Evolutionary conservation across 2,888 invertebrate species (phyloP), one percentile per base, ranked within the genome.

Genomic region (Neoitamus cyanurus): DNA sequence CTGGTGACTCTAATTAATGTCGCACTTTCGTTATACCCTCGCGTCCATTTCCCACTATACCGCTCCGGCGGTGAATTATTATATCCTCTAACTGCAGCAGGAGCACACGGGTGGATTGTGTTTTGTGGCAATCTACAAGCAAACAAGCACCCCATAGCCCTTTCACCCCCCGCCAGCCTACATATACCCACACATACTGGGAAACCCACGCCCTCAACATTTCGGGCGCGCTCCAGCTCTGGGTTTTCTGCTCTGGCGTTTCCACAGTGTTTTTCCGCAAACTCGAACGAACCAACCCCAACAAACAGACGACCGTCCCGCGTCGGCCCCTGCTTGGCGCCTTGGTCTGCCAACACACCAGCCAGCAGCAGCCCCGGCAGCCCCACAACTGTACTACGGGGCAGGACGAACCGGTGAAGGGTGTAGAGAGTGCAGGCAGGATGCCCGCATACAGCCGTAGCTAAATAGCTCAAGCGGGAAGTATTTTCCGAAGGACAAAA

Each of bases 401-500:
- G 1, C 36, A 31, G 31, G 2, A 5, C 31, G 5, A 2, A 31
- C 5, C 9, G 36, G 36, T 9, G 36, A 1, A 9, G 3, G 5
- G 36, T 2, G 36, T 7, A 36, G 36, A 6, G 42, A n/a, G 42
- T n/a, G 37, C n/a, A n/a, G 13, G 42, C 42, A 3, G 34, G 69
- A 82, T n/a, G 34, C 36, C 36, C 82, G 69, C 69, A 69, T 68
- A 82, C 69, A 69, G 34, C 20, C 69, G 36, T 34, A 82, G 36
- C 36, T 82, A 82, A 82, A 82, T 42, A 82, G 82, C 82, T 82
- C 82, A 69, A 82, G 82, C 82, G 82, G 82, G 82, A 82, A 82
- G 82, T 82, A 82, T 69, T 82, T 82, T 82, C 69, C 82, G 84
- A 85, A 85, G 78, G 85, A 85, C 85, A 73, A 84, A 85, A 83